Percentiles rank a stretch among this genome's conserved stretches.
Evolutionary conservation across 2,113 vertebrate genomes (phyloP).

Genomic region (Protobothrops flavoviridis): DNA sequence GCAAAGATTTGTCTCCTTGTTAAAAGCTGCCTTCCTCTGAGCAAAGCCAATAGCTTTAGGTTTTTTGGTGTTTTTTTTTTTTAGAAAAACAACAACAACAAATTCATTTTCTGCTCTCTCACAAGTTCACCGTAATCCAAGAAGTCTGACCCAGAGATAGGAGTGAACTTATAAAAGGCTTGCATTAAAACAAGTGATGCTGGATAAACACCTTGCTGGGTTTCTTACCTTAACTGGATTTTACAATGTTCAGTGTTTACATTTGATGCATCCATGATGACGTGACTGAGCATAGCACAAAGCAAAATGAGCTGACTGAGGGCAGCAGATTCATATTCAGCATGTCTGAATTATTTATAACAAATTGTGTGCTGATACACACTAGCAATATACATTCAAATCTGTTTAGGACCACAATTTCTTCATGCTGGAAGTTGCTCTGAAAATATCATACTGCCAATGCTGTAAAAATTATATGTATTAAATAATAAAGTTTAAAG

Average conservation of each 20-base stretch:
- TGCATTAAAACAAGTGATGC: slow-evolving; percentile 58
- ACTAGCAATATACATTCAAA: slow-evolving; percentile 59
- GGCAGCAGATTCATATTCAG: slow-evolving; percentile 63
- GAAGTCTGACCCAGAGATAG: slow-evolving; percentile 19
- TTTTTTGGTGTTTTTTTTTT: not conserved
- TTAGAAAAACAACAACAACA: not conserved
- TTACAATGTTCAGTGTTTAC: slow-evolving; percentile 47
- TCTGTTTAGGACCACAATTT: slow-evolving; percentile 56
- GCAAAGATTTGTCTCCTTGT: not conserved
- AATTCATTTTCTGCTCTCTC: slow-evolving; percentile 11
- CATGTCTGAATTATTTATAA: slow-evolving; percentile 72
- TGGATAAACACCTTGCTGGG: slow-evolving; percentile 30
- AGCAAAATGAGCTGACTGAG: slow-evolving; percentile 66
- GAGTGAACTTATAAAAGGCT: slow-evolving; percentile 33
- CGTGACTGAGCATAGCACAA: slow-evolving; percentile 54
- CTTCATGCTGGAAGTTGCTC: slow-evolving; percentile 45
- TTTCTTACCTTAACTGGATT: slow-evolving; percentile 47
- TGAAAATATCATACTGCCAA: slow-evolving; percentile 39
- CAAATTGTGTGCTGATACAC: slow-evolving; percentile 51
- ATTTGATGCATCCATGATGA: slow-evolving; percentile 69
- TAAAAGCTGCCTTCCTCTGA: slow-evolving; percentile 10
- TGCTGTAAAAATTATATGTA: slow-evolving; percentile 9
- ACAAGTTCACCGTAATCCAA: slow-evolving; percentile 27
- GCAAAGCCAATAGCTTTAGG: not conserved
- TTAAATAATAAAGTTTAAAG: slow-evolving; percentile 23